Conservation (phyloP, 2,888 invertebrate species). For the Caenorhabditis doughertyi region DNA sequence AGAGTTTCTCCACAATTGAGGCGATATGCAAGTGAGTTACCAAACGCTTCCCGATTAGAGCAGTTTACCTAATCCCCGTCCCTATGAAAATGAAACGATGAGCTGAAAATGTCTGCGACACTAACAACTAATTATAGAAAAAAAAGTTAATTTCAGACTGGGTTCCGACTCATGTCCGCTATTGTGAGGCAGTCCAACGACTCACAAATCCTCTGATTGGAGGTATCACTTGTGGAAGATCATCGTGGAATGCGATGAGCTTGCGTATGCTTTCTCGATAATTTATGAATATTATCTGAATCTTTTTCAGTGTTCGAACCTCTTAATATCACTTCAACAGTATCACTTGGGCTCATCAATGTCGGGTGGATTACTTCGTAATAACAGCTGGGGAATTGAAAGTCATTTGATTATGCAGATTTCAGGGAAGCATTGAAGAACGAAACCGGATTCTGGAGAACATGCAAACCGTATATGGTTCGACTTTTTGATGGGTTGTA, state of each 20-base stretch:
- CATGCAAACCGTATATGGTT: conserved; percentile 29
- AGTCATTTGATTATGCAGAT: background rate
- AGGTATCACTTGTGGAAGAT: conserved; percentile 18
- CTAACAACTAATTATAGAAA: background rate
- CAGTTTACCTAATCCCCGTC: no score
- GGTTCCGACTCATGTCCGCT: background rate
- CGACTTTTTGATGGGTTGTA: conserved; percentile 42
- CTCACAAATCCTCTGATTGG: conserved; percentile 9
- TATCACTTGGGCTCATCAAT: conserved; percentile 38
- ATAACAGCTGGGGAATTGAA: background rate
- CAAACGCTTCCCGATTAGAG: background rate
- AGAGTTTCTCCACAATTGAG: background rate
- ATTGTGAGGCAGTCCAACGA: conserved; percentile 14
- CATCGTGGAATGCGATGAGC: conserved; percentile 4
- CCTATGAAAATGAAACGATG: no score
- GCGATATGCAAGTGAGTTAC: background rate
- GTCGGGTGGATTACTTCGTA: conserved; percentile 41
- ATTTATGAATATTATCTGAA: no score
- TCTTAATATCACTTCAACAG: conserved; percentile 25
- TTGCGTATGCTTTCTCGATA: background rate
- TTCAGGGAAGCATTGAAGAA: background rate
- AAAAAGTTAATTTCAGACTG: background rate
- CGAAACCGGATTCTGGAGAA: conserved; percentile 31
- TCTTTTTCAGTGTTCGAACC: background rate
- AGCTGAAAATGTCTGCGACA: no score